Conservation (phyloP, 2,888 invertebrate species). For the Tetragnatha montana region DNA sequence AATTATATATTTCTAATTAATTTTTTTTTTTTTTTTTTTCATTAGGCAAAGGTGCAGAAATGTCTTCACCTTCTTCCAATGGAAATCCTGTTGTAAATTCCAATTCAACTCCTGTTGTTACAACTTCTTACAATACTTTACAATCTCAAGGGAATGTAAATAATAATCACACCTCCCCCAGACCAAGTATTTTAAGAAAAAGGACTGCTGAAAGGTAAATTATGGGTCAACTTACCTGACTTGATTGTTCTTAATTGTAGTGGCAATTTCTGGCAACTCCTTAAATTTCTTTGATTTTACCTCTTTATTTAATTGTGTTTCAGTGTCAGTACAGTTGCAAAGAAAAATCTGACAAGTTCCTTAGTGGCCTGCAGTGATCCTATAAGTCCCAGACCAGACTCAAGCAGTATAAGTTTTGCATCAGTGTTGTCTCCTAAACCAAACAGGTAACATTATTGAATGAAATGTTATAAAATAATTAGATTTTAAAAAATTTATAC, state of each 20-base stretch:
- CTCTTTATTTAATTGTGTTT: slow-evolving; percentile 6
- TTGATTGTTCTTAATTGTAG: no score
- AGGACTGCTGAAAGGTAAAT: slow-evolving; percentile 65
- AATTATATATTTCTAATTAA: neutral
- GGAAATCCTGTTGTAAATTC: slow-evolving; percentile 5
- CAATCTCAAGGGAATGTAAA: slow-evolving; percentile 55
- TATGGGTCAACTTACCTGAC: neutral
- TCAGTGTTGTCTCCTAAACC: slow-evolving; percentile 65
- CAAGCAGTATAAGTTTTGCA: slow-evolving; percentile 36
- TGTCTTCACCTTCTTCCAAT: slow-evolving; percentile 32
- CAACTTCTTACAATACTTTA: slow-evolving; percentile 45
- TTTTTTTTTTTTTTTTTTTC: slow-evolving; percentile 14
- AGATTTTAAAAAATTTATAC: no score
- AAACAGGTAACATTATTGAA: slow-evolving; percentile 29
- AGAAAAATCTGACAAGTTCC: slow-evolving; percentile 58
- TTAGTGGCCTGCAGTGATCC: slow-evolving; percentile 50
- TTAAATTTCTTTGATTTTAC: neutral
- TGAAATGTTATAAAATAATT: no score
- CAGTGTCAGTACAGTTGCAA: slow-evolving; percentile 56
- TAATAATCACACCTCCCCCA: slow-evolving; percentile 68
- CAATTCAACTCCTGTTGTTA: slow-evolving; percentile 27
- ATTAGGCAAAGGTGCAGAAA: slow-evolving; percentile 51
- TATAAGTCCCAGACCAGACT: slow-evolving; percentile 59
- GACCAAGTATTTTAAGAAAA: slow-evolving; percentile 71
- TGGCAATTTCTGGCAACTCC: neutral